Evolutionary conservation across 2,888 invertebrate genomes (phyloP).

Genomic region (Eristalis arbustorum): DNA sequence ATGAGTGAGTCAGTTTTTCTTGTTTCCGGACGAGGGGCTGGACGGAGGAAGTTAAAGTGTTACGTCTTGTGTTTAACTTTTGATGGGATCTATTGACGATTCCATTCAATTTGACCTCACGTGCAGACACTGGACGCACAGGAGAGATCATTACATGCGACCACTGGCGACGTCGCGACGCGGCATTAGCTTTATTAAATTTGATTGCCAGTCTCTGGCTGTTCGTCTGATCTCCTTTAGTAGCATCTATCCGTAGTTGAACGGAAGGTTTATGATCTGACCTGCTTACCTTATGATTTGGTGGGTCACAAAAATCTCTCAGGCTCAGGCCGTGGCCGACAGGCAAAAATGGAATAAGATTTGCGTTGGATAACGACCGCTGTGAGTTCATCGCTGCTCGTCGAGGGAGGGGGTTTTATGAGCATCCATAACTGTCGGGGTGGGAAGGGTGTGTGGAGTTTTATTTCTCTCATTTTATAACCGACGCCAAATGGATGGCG

Average conservation of each 20-base stretch:
- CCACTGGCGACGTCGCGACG: neutral
- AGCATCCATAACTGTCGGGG: neutral
- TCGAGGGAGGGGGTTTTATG: neutral
- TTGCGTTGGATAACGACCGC: neutral
- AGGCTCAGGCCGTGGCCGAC: no score
- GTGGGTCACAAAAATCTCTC: neutral
- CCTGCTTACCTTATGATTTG: neutral
- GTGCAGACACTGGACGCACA: neutral
- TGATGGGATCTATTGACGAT: neutral
- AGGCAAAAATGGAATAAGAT: neutral
- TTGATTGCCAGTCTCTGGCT: neutral
- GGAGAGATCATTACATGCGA: neutral
- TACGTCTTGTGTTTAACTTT: neutral
- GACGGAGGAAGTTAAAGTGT: neutral
- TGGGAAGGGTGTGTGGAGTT: neutral
- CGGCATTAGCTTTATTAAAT: neutral
- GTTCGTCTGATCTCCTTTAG: neutral
- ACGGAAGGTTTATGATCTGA: neutral
- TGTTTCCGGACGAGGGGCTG: neutral
- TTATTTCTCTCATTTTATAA: neutral
- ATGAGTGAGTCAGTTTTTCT: constrained; percentile 27
- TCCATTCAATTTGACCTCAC: neutral
- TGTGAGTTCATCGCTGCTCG: neutral
- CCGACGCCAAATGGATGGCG: neutral
- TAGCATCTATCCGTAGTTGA: neutral